Evolutionary conservation across 1,140 invertebrate species (phyloP).

Genomic region (Zaprionus gabonicus): DNA sequence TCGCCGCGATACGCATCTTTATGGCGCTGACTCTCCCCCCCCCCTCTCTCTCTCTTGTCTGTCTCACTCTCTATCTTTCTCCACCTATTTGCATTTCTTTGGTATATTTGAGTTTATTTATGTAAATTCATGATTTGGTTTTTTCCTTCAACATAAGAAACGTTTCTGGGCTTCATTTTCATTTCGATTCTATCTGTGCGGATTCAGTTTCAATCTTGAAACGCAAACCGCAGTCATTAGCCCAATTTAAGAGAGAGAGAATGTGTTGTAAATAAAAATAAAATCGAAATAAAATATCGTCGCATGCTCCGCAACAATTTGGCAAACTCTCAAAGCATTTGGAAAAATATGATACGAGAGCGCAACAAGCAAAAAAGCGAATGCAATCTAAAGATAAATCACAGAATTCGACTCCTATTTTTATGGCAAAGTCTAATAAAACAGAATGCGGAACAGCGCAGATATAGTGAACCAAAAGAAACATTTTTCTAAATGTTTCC

Average conservation of each 20-base stretch:
- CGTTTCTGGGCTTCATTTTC: conserved; percentile 17
- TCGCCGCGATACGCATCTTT: conserved; percentile 37
- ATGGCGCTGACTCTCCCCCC: conserved; percentile 15
- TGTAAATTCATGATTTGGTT: conserved; percentile 34
- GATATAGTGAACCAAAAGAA: too few relatives aligned
- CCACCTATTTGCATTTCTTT: conserved; percentile 43
- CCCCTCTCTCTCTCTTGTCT: not conserved
- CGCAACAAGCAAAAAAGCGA: conserved; percentile 12
- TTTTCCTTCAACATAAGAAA: conserved; percentile 17
- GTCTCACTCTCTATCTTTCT: conserved; percentile 4
- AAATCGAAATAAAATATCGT: conserved; percentile 28
- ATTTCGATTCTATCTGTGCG: conserved; percentile 24
- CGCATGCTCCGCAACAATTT: conserved; percentile 36
- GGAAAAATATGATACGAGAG: conserved; percentile 16
- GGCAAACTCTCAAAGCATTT: conserved; percentile 57
- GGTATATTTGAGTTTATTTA: conserved; percentile 37
- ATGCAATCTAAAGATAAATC: conserved; percentile 35
- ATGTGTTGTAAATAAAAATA: conserved; percentile 20
- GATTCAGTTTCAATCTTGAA: conserved; percentile 34
- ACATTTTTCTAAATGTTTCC: not conserved
- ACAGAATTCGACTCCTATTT: conserved; percentile 27
- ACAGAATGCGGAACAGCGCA: not conserved
- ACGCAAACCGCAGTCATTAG: conserved; percentile 66
- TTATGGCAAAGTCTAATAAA: conserved; percentile 13
- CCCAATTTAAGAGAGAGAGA: conserved; percentile 56